Percentiles rank a stretch among this genome's conserved stretches.
Evolutionary conservation across 53 echinoderm and acorn worm species (phyloP).

Genomic region (Pentamera pediparva): DNA sequence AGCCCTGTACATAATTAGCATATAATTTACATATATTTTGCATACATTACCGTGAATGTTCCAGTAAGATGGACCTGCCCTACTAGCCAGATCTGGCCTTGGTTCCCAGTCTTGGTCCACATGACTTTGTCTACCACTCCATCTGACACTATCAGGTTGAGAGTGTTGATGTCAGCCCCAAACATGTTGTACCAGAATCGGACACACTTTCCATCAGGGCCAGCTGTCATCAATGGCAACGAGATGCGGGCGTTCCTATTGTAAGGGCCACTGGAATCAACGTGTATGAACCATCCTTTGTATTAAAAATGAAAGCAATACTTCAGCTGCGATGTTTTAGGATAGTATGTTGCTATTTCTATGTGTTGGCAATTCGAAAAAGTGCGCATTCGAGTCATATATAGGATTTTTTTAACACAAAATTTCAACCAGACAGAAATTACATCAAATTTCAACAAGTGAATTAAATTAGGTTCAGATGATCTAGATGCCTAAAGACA

Average conservation of each 20-base stretch:
- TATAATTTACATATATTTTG: too few species aligned
- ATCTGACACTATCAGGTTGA: constrained; percentile 8
- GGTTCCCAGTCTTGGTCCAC: constrained; percentile 27
- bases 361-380: too few species aligned
- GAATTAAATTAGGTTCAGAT: too few species aligned
- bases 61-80: constrained; percentile 20
- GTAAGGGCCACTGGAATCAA: background rate
- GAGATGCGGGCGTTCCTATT: background rate
- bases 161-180: constrained; percentile 18
- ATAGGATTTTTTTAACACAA: too few species aligned
- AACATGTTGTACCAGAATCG: constrained; percentile 37
- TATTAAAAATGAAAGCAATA: background rate
- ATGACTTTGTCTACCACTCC: background rate
- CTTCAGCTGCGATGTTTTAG: too few species aligned
- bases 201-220: constrained; percentile 13
- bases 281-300: background rate
- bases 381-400: too few species aligned
- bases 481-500: too few species aligned
- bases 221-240: background rate
- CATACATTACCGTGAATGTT: constrained; percentile 5
- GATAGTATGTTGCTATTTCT: too few species aligned
- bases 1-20: too few species aligned
- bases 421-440: too few species aligned
- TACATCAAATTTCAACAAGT: background rate
- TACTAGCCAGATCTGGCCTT: constrained; percentile 7